Base-by-base conservation (phyloP, 2,113 vertebrate genomes). In the Geococcyx californianus region DNA sequence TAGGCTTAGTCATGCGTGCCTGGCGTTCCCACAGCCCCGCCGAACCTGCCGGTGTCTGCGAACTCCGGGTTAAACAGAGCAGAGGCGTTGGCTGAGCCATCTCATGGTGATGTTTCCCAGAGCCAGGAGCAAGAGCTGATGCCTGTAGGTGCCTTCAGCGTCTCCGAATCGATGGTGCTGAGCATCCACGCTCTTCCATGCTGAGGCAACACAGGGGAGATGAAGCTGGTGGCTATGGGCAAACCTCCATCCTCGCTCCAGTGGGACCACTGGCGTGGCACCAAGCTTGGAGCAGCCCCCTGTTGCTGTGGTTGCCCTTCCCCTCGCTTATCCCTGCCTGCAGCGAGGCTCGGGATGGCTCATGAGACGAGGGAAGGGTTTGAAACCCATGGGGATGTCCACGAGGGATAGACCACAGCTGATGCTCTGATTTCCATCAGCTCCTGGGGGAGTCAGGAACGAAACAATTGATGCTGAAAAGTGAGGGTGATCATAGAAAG, bases 351-450 rank as follows among this genome's bases (percentile, higher is more conserved):
- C n/a, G 1, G 40, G 33, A 11, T 21, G 19, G 8, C 55, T 23
- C 36, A 19, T 1, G 2, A 29, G 40, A 4, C 0, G 4, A 28
- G 21, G 59, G 17, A 51, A 44, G 1, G 3, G 31, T 44, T 69
- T 33, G 26, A 77, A 45, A 26, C n/a, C 55, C 70, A 16, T 17
- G 3, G 45, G 33, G 45, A 4, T 9, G 17, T 26, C 34, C 6
- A 5, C 26, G 36, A 23, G 13, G 16, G 31, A 14, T 4, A 18
- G 36, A 21, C 4, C 28, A 7, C 4, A 11, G 69, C n/a, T 33
- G 69, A 40, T 62, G 38, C 16, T 12, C 15, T 2, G 6, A 15
- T 13, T 33, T 36, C 42, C 34, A 6, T 42, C 67, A 28, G 17
- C 59, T 44, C 26, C 6, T 1, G 28, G 59, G 51, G 64, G 76